Percentiles rank a stretch among this genome's conserved stretches.
Evolutionary conservation across 1,140 invertebrate species (phyloP).

Genomic region (Manduca sexta): DNA sequence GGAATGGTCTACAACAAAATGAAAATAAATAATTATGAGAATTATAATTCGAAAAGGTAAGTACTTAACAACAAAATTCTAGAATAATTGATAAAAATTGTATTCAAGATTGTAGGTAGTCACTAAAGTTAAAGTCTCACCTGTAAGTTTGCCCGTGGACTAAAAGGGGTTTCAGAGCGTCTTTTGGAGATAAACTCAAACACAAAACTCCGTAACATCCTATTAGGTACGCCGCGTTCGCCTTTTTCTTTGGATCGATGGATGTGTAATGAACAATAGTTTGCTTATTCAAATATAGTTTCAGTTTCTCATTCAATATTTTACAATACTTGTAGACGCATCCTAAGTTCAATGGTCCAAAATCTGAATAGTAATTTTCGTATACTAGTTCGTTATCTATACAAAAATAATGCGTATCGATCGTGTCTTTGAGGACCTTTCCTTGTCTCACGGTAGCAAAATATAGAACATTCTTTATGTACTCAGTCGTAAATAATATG

Average conservation of each 20-base stretch:
- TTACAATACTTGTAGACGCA: conserved; percentile 96
- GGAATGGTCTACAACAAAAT: conserved; percentile 75
- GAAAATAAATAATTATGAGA: no score
- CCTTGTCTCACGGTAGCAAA: conserved; percentile 57
- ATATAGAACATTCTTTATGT: conserved; percentile 63
- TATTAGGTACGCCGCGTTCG: conserved; percentile 89
- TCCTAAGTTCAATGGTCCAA: conserved; percentile 96
- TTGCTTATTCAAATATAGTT: conserved; percentile 50
- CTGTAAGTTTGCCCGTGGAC: conserved; percentile 75
- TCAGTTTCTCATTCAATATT: conserved; percentile 82
- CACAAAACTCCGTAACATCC: conserved; percentile 93
- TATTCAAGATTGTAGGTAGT: no score
- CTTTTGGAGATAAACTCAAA: conserved; percentile 87
- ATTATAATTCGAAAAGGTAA: no score
- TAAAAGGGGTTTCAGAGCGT: conserved; percentile 85
- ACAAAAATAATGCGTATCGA: conserved; percentile 90
- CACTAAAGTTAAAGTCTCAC: conserved; percentile 30
- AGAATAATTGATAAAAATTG: no score
- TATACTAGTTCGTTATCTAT: conserved; percentile 94
- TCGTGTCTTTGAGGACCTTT: conserved; percentile 80
- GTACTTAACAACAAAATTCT: no score
- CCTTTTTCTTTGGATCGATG: conserved; percentile 80
- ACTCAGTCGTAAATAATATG: conserved; percentile 59
- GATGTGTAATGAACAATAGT: conserved; percentile 82
- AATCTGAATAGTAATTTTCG: conserved; percentile 97